phyloP scores from a whole-genome alignment of 2,888 invertebrate species.

The Drosophila monieri region DNA sequence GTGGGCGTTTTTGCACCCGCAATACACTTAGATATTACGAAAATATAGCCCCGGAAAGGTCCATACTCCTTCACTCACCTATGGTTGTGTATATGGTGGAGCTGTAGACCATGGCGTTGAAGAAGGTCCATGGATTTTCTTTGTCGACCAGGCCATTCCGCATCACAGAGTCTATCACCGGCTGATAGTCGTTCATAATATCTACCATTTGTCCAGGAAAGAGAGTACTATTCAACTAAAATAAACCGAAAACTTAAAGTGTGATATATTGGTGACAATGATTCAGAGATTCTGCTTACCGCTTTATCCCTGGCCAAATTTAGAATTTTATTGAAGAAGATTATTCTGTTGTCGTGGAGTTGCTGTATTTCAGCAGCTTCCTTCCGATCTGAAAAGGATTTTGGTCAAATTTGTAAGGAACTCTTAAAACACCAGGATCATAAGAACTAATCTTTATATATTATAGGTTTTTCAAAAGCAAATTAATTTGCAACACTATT shows the following conservation, averaged over 20 bases:
- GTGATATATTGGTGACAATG: background rate
- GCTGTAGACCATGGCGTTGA: conserved; percentile 94
- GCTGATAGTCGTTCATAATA: conserved; percentile 86
- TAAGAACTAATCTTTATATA: too few relatives aligned
- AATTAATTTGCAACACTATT: too few relatives aligned
- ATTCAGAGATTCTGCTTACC: conserved; percentile 14
- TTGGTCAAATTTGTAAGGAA: too few relatives aligned
- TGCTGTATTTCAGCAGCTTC: conserved; percentile 17
- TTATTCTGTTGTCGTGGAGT: conserved; percentile 49
- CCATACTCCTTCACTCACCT: conserved; percentile 86
- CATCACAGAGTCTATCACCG: conserved; percentile 80
- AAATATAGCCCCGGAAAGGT: background rate
- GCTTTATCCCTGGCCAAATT: conserved; percentile 78
- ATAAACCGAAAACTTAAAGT: background rate
- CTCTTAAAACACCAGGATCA: too few relatives aligned
- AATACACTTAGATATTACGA: conserved; percentile 17
- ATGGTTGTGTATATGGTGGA: conserved; percentile 95
- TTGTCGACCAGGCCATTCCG: conserved; percentile 51
- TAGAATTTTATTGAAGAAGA: conserved; percentile 77
- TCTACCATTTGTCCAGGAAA: conserved; percentile 85
- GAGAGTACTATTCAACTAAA: conserved; percentile 66
- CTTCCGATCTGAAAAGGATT: conserved; percentile 52
- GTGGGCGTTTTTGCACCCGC: conserved; percentile 45
- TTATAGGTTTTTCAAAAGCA: too few relatives aligned
- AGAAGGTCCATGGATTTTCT: conserved; percentile 89